A percentile compares a stretch with the other conserved stretches of the same genome.
phyloP scores from a whole-genome alignment of 2,797 vertebrate species.

The Crenuchus spilurus region DNA sequence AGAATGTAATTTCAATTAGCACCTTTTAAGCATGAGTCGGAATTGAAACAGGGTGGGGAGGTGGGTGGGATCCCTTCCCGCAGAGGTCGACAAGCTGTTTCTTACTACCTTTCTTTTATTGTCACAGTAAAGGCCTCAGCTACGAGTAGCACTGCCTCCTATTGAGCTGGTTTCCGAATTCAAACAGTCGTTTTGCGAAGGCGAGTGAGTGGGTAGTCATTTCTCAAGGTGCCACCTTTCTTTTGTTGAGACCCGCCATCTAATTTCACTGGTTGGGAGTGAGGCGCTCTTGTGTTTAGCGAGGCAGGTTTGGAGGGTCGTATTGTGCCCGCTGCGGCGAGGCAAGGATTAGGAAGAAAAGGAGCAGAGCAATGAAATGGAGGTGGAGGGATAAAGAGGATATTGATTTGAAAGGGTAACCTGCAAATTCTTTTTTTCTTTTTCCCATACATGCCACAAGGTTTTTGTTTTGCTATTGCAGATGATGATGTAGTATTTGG shows the following conservation, averaged over 20 bases:
- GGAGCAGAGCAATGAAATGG: constrained; percentile 13
- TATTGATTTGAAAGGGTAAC: constrained; percentile 28
- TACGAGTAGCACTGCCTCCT: too few species aligned
- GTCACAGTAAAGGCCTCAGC: background rate
- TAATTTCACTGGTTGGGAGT: constrained; percentile 32
- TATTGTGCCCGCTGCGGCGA: background rate
- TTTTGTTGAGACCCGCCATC: constrained; percentile 25
- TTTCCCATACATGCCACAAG: background rate
- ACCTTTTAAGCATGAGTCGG: constrained; percentile 49
- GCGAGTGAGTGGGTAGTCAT: constrained; percentile 32
- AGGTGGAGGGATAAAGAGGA: constrained; percentile 20
- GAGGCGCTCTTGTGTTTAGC: constrained; percentile 1
- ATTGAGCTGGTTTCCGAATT: background rate
- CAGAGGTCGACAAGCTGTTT: background rate
- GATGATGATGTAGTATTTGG: background rate
- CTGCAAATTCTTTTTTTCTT: background rate
- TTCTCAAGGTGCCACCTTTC: constrained; percentile 34
- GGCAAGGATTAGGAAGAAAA: constrained; percentile 18
- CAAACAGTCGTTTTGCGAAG: constrained; percentile 24
- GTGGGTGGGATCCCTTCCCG: background rate
- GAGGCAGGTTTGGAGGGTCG: background rate
- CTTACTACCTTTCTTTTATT: constrained; percentile 33
- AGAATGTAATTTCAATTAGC: constrained; percentile 63
- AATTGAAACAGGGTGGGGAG: constrained; percentile 20
- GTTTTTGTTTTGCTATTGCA: background rate